Conservation (phyloP, 2,888 invertebrate species). For the Drosophila kuntzei region DNA sequence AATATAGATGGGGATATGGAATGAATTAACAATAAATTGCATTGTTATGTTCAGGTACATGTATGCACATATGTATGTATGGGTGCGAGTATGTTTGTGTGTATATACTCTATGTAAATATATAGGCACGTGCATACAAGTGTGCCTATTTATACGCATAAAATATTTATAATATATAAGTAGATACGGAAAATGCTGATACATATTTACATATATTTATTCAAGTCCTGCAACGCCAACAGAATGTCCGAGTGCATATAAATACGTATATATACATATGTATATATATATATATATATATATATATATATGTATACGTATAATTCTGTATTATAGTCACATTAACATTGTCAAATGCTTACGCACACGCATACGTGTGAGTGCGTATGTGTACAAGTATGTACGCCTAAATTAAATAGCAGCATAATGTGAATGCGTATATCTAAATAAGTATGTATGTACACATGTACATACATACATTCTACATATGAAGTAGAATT, state of each 20-base stretch:
- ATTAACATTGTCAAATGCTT: constrained; percentile 12
- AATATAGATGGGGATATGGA: constrained; percentile 1
- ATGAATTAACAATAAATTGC: constrained; percentile 46
- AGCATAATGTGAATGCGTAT: constrained; percentile 2
- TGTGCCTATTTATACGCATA: constrained; percentile 7
- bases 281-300: neutral
- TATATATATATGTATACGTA: neutral
- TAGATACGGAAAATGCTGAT: constrained; percentile 1
- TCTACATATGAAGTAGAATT: neutral
- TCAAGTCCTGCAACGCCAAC: neutral
- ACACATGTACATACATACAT: neutral
- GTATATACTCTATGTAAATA: neutral
- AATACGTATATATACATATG: constrained; percentile 1
- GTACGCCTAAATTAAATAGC: constrained; percentile 1
- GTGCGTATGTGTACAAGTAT: neutral
- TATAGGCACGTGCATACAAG: neutral
- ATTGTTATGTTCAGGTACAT: constrained; percentile 18
- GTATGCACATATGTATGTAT: constrained; percentile 2
- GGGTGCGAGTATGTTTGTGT: neutral
- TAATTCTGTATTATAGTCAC: constrained; percentile 9
- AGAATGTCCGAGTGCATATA: neutral
- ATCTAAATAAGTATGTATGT: neutral
- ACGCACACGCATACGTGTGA: neutral
- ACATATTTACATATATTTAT: constrained; percentile 1
- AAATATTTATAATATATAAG: constrained; percentile 17